phyloP scores from a whole-genome alignment of 1,140 invertebrate genomes.

The Drosophila watanabei region DNA sequence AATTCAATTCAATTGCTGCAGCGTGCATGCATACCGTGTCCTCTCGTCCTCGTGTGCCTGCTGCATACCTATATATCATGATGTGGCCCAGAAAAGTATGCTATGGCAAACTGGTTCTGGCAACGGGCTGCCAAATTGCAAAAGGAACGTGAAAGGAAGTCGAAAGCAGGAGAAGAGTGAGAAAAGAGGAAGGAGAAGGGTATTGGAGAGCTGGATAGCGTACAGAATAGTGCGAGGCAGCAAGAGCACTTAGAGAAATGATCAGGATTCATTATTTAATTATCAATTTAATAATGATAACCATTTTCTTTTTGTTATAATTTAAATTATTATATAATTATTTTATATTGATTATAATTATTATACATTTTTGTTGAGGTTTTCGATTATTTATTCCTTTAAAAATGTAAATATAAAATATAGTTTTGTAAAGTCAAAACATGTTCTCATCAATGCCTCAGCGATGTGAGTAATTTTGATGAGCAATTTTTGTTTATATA shows the following conservation, averaged over 20 bases:
- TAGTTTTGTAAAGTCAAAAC: too few relatives aligned
- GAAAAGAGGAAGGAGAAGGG: background rate
- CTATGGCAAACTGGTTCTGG: slow-evolving; percentile 58
- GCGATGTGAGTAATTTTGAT: background rate
- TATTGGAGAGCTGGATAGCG: slow-evolving; percentile 10
- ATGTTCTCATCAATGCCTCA: background rate
- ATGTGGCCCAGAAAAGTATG: slow-evolving; percentile 79
- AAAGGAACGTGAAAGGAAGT: slow-evolving; percentile 31
- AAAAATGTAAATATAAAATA: background rate
- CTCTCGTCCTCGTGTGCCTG: slow-evolving; percentile 11
- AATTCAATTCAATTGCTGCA: slow-evolving; percentile 82
- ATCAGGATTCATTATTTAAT: background rate
- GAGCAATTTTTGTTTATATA: background rate
- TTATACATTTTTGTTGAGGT: background rate
- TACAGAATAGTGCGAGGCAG: slow-evolving; percentile 16
- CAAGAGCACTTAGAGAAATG: background rate
- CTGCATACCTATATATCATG: slow-evolving; percentile 56
- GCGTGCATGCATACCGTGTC: slow-evolving; percentile 43
- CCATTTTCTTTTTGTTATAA: background rate
- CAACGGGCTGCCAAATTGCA: slow-evolving; percentile 68
- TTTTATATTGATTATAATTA: background rate
- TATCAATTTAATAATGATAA: background rate
- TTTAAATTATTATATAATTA: too few relatives aligned
- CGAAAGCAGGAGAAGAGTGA: background rate
- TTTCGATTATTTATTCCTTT: background rate